These are phyloP conservation scores for Micromys minutus DNA, from an alignment of 2,113 vertebrate species.

Conservation along the genomic window DNA sequence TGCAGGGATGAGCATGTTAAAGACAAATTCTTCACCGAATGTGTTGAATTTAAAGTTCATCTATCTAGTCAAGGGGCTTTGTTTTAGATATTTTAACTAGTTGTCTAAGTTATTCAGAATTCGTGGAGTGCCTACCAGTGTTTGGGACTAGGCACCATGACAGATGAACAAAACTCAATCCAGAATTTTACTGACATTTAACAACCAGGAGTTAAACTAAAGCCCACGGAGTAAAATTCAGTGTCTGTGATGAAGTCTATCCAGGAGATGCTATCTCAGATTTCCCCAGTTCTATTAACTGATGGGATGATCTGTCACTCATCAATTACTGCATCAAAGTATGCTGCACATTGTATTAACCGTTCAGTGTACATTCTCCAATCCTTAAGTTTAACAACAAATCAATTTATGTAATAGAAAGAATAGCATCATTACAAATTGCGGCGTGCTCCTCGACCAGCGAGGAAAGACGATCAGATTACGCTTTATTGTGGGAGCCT, in stretches of 20 bases:
- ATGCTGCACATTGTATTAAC: background rate
- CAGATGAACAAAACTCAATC: background rate
- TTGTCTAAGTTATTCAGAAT: background rate
- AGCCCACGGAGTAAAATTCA: background rate
- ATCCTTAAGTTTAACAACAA: background rate
- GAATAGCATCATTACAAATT: background rate
- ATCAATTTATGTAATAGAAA: conserved; percentile 1
- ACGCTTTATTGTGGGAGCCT: too few relatives aligned
- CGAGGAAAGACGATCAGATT: too few relatives aligned
- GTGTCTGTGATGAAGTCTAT: background rate
- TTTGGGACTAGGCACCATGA: background rate
- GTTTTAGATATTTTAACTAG: background rate
- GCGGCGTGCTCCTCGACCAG: too few relatives aligned
- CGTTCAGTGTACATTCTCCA: background rate
- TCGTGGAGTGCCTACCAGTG: background rate
- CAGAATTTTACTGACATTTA: background rate
- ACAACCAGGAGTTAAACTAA: background rate
- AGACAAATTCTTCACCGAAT: background rate
- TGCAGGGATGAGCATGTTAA: background rate
- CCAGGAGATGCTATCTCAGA: background rate
- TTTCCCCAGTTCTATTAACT: background rate
- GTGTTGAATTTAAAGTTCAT: background rate
- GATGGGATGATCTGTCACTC: background rate
- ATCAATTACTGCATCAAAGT: background rate
- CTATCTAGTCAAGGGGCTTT: background rate